Evolutionary conservation across 2,113 vertebrate species (phyloP).

Genomic region (Polyodon spathula): DNA sequence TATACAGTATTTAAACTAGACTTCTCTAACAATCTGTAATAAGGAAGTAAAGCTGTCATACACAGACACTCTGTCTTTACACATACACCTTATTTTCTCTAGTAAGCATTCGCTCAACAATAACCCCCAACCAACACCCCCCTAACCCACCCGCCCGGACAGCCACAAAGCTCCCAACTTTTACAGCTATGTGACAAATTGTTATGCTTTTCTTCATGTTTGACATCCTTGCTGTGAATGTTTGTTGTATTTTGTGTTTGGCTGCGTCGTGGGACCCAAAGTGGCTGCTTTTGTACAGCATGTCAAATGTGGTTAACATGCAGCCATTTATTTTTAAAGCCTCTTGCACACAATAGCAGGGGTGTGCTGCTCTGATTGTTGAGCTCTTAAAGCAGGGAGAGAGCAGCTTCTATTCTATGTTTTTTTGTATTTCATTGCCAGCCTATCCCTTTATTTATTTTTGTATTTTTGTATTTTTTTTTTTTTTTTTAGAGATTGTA

Average conservation of each 20-base stretch:
- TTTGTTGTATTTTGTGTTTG: slow-evolving; percentile 72
- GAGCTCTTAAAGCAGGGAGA: slow-evolving; percentile 35
- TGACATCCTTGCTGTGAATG: slow-evolving; percentile 62
- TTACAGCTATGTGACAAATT: slow-evolving; percentile 73
- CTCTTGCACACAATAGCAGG: slow-evolving; percentile 61
- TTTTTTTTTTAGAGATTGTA: slow-evolving; percentile 42
- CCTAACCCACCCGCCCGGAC: slow-evolving; percentile 33
- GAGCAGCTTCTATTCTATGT: slow-evolving; percentile 33
- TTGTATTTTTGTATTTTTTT: slow-evolving; percentile 35
- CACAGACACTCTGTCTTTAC: not conserved
- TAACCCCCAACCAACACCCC: slow-evolving; percentile 17
- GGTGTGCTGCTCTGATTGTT: slow-evolving; percentile 42
- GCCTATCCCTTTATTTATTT: slow-evolving; percentile 35
- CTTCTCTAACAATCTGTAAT: slow-evolving; percentile 5
- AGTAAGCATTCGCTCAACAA: slow-evolving; percentile 11
- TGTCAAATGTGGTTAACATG: slow-evolving; percentile 92
- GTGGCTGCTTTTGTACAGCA: slow-evolving; percentile 84
- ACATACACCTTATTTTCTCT: not conserved
- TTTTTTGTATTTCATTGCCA: not conserved
- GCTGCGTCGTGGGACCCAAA: slow-evolving; percentile 80
- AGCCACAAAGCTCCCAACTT: slow-evolving; percentile 62
- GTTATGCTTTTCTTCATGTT: slow-evolving; percentile 52
- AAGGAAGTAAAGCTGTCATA: slow-evolving; percentile 1
- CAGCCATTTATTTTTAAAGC: slow-evolving; percentile 79
- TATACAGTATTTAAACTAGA: not conserved